Evolutionary conservation across 1,140 invertebrate genomes (phyloP), one percentile per base, ranked within the genome.

Genomic region (Bombus sibiricus): DNA sequence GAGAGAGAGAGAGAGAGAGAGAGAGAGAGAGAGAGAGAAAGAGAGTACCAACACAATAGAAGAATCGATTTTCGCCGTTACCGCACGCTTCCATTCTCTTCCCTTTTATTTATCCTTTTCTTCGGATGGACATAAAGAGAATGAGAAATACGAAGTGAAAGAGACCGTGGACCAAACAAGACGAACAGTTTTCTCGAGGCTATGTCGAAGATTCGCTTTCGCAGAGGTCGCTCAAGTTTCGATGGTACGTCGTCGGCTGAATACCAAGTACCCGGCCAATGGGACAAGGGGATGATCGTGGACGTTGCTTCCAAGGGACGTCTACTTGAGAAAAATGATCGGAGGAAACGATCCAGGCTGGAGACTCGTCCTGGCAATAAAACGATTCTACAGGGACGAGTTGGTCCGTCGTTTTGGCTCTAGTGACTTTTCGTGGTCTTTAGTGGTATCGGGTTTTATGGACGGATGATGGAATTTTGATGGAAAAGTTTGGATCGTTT

Each of bases 151-250:
- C 39, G 68, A 37, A 66, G 64, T 15, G 15, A 59, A 25, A 22
- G 59, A 53, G 43, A 69, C 62, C 93, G n/a, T n/a, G 9, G 8
- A 28, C n/a, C 92, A 91, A 94, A 94, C 92, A 93, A 93, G 91
- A 89, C 89, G 81, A 41, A 74, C 86, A 82, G 84, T 81, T 86
- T 91, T 79, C 81, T 84, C 74, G 75, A 69, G 76, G 80, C 53
- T 64, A 77, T 89, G 89, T 92, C 89, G 88, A 94, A 92, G 81
- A n/a, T 93, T 92, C 82, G 82, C 73, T 83, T 8, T 32, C 32
- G 53, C 37, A 62, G 85, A 87, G 89, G 82, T 86, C 90, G 90
- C 89, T 87, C 88, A 92, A 94, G 88, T 94, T 94, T 93, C 93
- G 92, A 94, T 92, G 91, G 90, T 74, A 88, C 85, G 88, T 57